A percentile compares a stretch with the other conserved stretches of the same genome.
Conservation (phyloP, 2,113 vertebrate genomes). For the Menura novaehollandiae region DNA sequence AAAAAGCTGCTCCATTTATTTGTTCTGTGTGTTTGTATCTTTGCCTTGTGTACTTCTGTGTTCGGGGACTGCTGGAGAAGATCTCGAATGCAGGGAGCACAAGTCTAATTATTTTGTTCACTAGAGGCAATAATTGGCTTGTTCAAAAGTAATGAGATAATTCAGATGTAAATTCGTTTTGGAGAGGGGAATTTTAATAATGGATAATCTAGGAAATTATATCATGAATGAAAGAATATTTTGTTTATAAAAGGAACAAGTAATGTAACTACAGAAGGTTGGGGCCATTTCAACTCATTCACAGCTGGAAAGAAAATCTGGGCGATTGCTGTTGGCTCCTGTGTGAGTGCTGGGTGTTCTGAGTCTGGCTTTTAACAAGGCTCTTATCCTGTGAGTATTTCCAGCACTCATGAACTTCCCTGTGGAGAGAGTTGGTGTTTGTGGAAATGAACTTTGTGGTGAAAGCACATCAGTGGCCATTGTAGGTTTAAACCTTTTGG, state of each 20-base stretch:
- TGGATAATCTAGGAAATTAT: conserved; percentile 69
- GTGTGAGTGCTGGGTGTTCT: not conserved
- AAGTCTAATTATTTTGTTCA: conserved; percentile 66
- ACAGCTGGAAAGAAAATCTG: conserved; percentile 36
- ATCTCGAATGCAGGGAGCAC: not conserved
- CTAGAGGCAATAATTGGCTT: conserved; percentile 65
- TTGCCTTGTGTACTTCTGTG: not conserved
- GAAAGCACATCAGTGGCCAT: fast-evolving
- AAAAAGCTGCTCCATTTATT: not conserved
- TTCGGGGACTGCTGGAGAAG: not conserved
- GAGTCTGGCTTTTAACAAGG: not conserved
- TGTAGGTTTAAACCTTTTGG: not conserved
- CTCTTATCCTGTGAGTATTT: not conserved
- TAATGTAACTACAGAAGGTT: conserved; percentile 35
- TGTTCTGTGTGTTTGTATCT: not conserved
- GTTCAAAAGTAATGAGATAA: conserved; percentile 71
- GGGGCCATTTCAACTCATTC: not conserved
- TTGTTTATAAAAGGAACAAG: conserved; percentile 50
- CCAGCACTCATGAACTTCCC: not conserved
- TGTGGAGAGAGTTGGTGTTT: not conserved
- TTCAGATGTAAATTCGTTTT: conserved; percentile 76
- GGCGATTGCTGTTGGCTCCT: not conserved
- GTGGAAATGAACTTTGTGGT: not conserved
- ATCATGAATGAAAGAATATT: conserved; percentile 50
- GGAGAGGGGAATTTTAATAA: conserved; percentile 67